Base-by-base conservation (phyloP, 2,113 vertebrate genomes). In the Gallinago media region DNA sequence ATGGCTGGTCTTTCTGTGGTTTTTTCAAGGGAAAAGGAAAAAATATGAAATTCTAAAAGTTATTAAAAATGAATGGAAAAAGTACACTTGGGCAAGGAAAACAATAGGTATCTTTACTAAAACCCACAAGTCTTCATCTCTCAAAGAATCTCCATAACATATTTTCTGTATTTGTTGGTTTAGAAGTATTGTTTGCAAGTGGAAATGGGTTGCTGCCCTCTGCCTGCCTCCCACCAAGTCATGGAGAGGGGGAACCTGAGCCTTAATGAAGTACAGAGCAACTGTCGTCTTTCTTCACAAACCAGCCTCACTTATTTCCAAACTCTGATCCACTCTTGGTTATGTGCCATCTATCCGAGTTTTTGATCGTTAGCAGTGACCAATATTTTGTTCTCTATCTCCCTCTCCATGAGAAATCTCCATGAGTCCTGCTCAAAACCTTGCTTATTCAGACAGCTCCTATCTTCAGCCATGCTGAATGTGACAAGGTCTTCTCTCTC, bases 311-410 rank as follows among this genome's bases (percentile, higher is more conserved):
- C 9, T 27, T 62, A 47, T 44, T 56, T n/a, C 31, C 29, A 14
- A 42, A 29, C 34, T 25, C 52, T 32, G 13, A 49, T 61, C 52
- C 0, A 0, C 40, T 25, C 11, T 25, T 50, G 31, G 42, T 56
- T 52, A 46, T 1, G 0, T n/a, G 66, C 77, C 2, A 4, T 7
- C 40, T 17, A 0, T n/a, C n/a, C 31, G 23, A 65, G 27, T 42
- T 59, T 47, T 78, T 49, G 59, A 46, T 38, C 22, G 3, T 15
- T 42, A 49, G 29, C 44, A 18, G 12, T 52, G 66, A 78, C 22
- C 32, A 38, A 27, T 18, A 5, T 58, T 80, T 70, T 75, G 11
- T 70, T 63, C 29, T 29, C 20, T 52, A 0, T 52, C 38, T 81
- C 23, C 20, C 29, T 62, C 46, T 85, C 36, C 18, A 11, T 46